Evolutionary conservation across 2,113 vertebrate genomes (phyloP).

Genomic region (Podarcis cretensis): DNA sequence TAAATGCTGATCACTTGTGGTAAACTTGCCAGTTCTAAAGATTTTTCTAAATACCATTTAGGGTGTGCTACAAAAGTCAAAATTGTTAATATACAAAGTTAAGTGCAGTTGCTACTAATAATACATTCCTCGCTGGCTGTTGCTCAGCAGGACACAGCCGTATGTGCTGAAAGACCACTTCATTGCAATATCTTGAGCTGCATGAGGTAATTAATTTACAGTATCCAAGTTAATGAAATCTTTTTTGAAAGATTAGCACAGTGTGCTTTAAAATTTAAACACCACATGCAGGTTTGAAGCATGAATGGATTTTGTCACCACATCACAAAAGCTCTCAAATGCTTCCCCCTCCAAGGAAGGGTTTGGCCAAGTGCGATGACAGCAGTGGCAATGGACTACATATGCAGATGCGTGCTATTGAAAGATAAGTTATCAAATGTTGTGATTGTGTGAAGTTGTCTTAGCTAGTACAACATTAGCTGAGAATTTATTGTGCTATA

Average conservation of each 20-base stretch:
- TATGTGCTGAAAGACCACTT: slow-evolving; percentile 46
- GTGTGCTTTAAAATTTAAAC: slow-evolving; percentile 59
- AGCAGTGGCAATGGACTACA: not conserved
- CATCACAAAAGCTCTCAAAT: not conserved
- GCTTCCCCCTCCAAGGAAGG: not conserved
- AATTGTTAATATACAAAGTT: slow-evolving; percentile 23
- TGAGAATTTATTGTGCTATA: not conserved
- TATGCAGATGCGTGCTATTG: not conserved
- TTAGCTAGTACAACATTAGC: not conserved
- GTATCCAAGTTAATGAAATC: slow-evolving; percentile 42
- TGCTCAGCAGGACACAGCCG: slow-evolving; percentile 21
- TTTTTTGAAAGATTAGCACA: slow-evolving; percentile 41
- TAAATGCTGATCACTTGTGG: not conserved
- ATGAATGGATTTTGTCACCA: slow-evolving; percentile 13
- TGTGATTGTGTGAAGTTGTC: not conserved
- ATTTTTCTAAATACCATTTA: slow-evolving; percentile 20
- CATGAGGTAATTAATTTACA: slow-evolving; percentile 59
- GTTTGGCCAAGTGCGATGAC: not conserved
- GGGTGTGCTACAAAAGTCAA: slow-evolving; percentile 32
- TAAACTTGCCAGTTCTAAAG: not conserved
- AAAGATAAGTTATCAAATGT: not conserved
- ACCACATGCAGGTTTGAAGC: slow-evolving; percentile 9
- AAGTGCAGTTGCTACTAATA: slow-evolving; percentile 4
- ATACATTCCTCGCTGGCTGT: slow-evolving; percentile 44
- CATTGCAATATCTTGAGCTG: slow-evolving; percentile 42